Conservation (phyloP, 23 tunicate species). For the Trididemnum nubilum region DNA sequence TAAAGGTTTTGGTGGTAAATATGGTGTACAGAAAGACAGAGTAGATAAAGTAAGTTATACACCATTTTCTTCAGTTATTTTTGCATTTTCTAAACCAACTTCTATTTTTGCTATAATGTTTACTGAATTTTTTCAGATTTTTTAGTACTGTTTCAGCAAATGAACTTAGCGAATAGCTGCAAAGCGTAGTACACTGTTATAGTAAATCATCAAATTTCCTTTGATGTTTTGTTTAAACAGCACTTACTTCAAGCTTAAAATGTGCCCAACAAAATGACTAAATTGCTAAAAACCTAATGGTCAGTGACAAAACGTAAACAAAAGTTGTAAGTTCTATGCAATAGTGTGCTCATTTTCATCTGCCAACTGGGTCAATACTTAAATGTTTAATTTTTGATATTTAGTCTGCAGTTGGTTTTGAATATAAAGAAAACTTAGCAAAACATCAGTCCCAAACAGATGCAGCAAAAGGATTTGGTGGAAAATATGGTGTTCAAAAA, state of each 20-base stretch:
- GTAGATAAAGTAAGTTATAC: constrained; percentile 59
- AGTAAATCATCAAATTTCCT: no score
- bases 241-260: no score
- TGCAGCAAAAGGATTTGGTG: constrained; percentile 96
- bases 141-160: not conserved
- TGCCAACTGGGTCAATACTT: not conserved
- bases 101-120: not conserved
- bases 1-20: constrained; percentile 99
- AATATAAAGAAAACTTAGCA: constrained; percentile 58
- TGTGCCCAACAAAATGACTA: no score
- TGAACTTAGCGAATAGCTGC: no score
- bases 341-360: no score
- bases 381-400: not conserved
- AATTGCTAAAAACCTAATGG: no score
- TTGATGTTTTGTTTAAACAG: no score
- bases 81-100: not conserved
- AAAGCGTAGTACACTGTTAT: no score
- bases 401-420: constrained; percentile 76
- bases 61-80: not conserved
- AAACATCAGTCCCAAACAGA: constrained; percentile 93
- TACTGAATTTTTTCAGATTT: not conserved
- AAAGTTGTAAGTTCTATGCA: no score
- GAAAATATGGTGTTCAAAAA: constrained; percentile 94
- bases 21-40: constrained; percentile 91
- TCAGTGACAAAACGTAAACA: no score